These are phyloP conservation scores for Lithobates pipiens DNA, from an alignment of 2,797 vertebrate genomes.

Conservation along the genomic window DNA sequence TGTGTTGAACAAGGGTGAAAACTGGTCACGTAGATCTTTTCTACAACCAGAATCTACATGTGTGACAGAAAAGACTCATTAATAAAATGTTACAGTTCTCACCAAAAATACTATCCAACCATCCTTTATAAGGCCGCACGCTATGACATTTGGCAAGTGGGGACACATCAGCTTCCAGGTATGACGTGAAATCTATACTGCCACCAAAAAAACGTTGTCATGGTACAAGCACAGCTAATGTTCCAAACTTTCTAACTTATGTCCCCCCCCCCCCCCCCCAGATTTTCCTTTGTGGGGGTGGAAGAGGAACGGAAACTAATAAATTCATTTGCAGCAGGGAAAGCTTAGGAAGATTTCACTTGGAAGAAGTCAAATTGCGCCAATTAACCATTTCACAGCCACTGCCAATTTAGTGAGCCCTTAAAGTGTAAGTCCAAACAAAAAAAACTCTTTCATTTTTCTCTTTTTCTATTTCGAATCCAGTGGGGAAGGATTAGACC, in stretches of 20 bases:
- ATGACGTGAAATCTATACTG: background rate
- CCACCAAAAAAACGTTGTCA: background rate
- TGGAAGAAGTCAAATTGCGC: background rate
- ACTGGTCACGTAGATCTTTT: no score
- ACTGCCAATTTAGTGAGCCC: background rate
- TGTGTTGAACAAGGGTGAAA: no score
- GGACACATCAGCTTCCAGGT: background rate
- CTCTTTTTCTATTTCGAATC: no score
- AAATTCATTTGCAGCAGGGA: conserved; percentile 5
- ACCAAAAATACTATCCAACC: no score
- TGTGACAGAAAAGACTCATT: no score
- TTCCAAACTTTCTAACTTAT: background rate
- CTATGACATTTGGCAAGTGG: background rate
- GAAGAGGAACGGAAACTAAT: background rate
- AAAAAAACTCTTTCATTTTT: no score
- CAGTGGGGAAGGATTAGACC: no score
- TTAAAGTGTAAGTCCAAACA: no score
- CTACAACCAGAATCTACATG: no score
- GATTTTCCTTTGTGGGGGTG: conserved; percentile 20
- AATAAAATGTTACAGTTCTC: no score
- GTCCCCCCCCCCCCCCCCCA: no score
- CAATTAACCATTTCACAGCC: background rate
- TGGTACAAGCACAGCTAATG: background rate
- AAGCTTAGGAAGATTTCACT: conserved; percentile 5
- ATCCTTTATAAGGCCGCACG: background rate